These are phyloP conservation scores for Brenthis ino DNA, from an alignment of 2,888 invertebrate genomes.

Conservation along the genomic window DNA sequence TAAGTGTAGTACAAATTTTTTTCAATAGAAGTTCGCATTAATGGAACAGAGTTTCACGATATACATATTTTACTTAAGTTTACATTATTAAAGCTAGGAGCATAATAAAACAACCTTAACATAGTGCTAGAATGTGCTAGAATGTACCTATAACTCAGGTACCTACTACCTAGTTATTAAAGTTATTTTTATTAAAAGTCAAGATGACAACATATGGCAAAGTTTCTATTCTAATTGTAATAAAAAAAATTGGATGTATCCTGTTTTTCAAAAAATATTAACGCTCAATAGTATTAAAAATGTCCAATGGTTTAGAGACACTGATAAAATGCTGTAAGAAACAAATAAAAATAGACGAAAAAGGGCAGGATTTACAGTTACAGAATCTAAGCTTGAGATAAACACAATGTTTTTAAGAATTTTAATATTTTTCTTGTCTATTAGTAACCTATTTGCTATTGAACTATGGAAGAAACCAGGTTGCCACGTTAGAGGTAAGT, in stretches of 20 bases:
- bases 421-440: slow-evolving; percentile 58
- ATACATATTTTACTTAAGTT: too few species aligned
- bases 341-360: slow-evolving; percentile 21
- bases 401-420: slow-evolving; percentile 58
- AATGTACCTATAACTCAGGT: too few species aligned
- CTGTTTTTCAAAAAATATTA: neutral
- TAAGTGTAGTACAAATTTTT: too few species aligned
- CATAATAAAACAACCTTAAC: too few species aligned
- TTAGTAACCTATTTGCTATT: slow-evolving; percentile 66
- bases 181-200: too few species aligned
- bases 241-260: neutral
- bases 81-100: too few species aligned
- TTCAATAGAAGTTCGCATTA: too few species aligned
- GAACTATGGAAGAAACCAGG: slow-evolving; percentile 88
- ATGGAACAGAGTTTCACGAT: too few species aligned
- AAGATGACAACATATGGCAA: too few species aligned
- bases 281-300: neutral
- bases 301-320: slow-evolving; percentile 18
- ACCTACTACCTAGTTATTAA: too few species aligned
- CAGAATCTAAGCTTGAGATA: slow-evolving; percentile 14
- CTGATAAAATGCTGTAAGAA: slow-evolving; percentile 21
- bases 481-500: slow-evolving; percentile 90
- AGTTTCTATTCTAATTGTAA: too few species aligned
- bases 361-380: slow-evolving; percentile 19
- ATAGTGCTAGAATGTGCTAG: too few species aligned